These are phyloP conservation scores for Ceyx melanurus DNA, from an alignment of 2,113 vertebrate genomes.

Conservation along the genomic window DNA sequence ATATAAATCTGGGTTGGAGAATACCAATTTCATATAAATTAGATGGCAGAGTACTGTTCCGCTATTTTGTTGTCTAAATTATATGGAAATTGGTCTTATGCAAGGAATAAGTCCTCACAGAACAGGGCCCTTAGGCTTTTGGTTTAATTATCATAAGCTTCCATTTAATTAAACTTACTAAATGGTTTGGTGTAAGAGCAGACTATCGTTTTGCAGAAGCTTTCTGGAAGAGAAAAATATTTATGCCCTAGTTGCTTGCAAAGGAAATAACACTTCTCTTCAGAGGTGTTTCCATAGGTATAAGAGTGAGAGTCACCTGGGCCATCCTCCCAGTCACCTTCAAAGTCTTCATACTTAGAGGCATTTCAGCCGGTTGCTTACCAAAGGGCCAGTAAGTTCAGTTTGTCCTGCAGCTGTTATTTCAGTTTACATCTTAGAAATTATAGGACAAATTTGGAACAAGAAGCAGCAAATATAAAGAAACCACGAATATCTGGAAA, in stretches of 20 bases:
- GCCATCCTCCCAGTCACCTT: not conserved
- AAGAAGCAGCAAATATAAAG: not conserved
- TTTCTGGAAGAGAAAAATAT: slow-evolving; percentile 45
- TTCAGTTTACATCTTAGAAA: not conserved
- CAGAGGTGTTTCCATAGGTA: not conserved
- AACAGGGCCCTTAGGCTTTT: slow-evolving; percentile 68
- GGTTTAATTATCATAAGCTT: slow-evolving; percentile 73
- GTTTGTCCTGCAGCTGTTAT: not conserved
- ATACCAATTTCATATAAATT: slow-evolving; percentile 59
- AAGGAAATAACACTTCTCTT: not conserved
- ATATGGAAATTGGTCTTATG: slow-evolving; percentile 71
- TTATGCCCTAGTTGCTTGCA: not conserved
- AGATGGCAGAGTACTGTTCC: slow-evolving; percentile 52
- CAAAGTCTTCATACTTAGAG: not conserved
- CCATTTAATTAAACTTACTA: slow-evolving; percentile 72
- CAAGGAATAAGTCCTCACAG: slow-evolving; percentile 68
- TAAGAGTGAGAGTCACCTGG: not conserved
- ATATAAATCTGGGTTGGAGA: slow-evolving; percentile 51
- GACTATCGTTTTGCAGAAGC: slow-evolving; percentile 27
- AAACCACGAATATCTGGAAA: not conserved
- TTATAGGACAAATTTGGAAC: not conserved
- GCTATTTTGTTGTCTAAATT: slow-evolving; percentile 72
- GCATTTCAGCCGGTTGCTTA: not conserved
- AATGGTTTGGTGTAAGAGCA: slow-evolving; percentile 63
- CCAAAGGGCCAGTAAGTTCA: not conserved